Evolutionary conservation across 2,888 invertebrate genomes (phyloP).

Genomic region (Catonia carolina): DNA sequence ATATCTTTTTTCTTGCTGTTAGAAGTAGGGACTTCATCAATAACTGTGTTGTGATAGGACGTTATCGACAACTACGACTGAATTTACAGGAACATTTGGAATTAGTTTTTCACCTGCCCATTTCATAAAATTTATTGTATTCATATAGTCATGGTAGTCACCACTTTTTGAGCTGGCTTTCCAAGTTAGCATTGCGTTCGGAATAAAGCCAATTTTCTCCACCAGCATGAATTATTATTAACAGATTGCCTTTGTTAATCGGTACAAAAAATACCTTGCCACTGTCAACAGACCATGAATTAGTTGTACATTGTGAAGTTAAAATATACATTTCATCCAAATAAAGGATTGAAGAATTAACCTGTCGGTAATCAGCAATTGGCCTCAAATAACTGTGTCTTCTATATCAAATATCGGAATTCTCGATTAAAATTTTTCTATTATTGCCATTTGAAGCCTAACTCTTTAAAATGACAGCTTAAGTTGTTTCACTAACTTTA

Average conservation of each 20-base stretch:
- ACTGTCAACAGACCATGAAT: background rate
- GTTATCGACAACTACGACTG: background rate
- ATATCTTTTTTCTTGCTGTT: background rate
- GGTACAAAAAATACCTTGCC: background rate
- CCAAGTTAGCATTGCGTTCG: background rate
- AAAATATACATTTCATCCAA: background rate
- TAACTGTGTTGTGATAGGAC: background rate
- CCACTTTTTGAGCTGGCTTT: background rate
- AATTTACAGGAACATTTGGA: background rate
- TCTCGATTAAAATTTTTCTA: background rate
- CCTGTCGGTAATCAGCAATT: background rate
- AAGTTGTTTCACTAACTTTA: too few species aligned
- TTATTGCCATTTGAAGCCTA: background rate
- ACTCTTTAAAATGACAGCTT: background rate
- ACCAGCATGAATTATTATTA: background rate
- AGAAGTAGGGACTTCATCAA: background rate
- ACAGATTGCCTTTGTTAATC: background rate
- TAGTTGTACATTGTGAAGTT: background rate
- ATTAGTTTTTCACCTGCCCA: background rate
- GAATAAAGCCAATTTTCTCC: background rate
- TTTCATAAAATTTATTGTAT: background rate
- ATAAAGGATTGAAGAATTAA: background rate
- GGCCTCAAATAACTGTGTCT: background rate
- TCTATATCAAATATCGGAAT: background rate
- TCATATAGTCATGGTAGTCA: constrained; percentile 1